Evolutionary conservation across 1,140 invertebrate species (phyloP).

Genomic region (Schlechtendalia chinensis): DNA sequence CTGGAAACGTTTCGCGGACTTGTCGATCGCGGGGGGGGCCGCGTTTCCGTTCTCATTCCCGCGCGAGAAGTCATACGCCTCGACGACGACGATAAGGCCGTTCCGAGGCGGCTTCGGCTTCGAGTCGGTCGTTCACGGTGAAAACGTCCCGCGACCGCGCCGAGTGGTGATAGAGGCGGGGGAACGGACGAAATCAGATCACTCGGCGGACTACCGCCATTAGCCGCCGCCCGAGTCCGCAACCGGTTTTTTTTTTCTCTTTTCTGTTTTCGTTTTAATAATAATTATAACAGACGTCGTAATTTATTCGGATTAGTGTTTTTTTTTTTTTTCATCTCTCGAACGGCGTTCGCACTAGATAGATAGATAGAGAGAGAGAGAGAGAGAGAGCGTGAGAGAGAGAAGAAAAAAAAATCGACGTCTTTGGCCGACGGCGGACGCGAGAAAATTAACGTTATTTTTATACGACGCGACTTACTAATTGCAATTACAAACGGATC

Average conservation of each 20-base stretch:
- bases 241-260: conserved; percentile 22
- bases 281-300: conserved; percentile 47
- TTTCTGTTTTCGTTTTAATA: conserved; percentile 1
- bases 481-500: not conserved
- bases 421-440: not conserved
- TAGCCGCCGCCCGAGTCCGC: not conserved
- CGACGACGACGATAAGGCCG: too few relatives aligned
- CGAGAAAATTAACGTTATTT: not conserved
- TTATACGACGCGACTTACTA: not conserved
- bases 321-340: too few relatives aligned
- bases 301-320: conserved; percentile 46
- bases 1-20: too few relatives aligned
- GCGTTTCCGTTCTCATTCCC: too few relatives aligned
- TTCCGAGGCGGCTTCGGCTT: too few relatives aligned
- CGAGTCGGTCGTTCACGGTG: too few relatives aligned
- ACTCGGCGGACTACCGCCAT: not conserved
- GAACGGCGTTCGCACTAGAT: conserved; percentile 10
- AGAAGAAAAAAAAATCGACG: conserved; percentile 2
- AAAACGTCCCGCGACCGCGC: too few relatives aligned
- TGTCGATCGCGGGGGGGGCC: too few relatives aligned
- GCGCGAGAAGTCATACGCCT: too few relatives aligned
- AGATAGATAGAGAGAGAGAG: too few relatives aligned
- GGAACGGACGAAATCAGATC: conserved; percentile 44
- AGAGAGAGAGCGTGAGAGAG: too few relatives aligned
- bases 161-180: not conserved